A percentile compares a stretch with the other conserved stretches of the same genome.
These are phyloP conservation scores for Psettodes erumei DNA, from an alignment of 2,113 vertebrate species.

Conservation along the genomic window DNA sequence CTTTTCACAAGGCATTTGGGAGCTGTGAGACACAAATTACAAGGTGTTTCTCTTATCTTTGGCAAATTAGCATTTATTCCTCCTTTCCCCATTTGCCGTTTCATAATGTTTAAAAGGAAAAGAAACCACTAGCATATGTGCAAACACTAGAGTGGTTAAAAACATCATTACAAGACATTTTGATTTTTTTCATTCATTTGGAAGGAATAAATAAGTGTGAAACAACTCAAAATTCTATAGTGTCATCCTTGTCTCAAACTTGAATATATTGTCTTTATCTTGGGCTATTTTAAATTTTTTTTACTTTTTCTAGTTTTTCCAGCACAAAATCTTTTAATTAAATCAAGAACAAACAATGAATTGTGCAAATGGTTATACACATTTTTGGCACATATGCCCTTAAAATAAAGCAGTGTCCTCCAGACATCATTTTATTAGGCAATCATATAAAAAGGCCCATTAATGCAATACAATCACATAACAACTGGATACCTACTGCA, in stretches of 20 bases:
- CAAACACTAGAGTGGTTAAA: conserved; percentile 28
- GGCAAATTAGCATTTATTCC: conserved; percentile 60
- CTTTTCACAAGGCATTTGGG: conserved; percentile 59
- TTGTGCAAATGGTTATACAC: background rate
- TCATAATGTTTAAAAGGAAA: conserved; percentile 24
- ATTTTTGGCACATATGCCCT: background rate
- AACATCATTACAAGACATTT: conserved; percentile 26
- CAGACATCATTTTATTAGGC: too few species aligned
- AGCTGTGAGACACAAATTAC: conserved; percentile 59
- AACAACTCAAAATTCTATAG: conserved; percentile 1
- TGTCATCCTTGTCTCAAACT: background rate
- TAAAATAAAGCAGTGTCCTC: background rate
- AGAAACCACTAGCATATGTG: conserved; percentile 18
- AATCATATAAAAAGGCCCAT: background rate
- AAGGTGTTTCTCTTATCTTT: conserved; percentile 45
- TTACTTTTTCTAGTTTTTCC: background rate
- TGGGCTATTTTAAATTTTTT: background rate
- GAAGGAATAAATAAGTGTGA: background rate
- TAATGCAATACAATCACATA: background rate
- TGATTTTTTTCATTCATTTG: conserved; percentile 31
- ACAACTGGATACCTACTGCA: background rate
- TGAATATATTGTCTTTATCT: background rate
- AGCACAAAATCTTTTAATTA: background rate
- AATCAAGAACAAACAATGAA: background rate
- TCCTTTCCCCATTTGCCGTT: conserved; percentile 40